These are phyloP conservation scores for Macroramphosus scolopax DNA, from an alignment of 2,797 vertebrate genomes.

Conservation along the genomic window DNA sequence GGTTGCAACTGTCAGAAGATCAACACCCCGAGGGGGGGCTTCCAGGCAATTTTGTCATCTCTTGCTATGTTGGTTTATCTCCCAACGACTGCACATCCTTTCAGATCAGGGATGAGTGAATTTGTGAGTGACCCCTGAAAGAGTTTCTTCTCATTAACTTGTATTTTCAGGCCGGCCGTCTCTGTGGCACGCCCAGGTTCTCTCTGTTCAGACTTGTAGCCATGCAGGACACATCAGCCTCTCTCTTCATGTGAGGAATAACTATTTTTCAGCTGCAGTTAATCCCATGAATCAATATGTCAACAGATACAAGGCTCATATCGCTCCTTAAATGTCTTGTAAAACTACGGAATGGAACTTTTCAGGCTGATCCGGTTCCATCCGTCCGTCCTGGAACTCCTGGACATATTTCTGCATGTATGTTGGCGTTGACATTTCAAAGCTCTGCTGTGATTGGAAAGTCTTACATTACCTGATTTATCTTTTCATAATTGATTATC, in stretches of 20 bases:
- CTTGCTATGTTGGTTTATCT: not conserved
- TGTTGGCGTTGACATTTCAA: too few relatives aligned
- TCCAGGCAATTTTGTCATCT: not conserved
- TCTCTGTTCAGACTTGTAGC: slow-evolving; percentile 44
- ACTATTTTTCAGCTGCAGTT: slow-evolving; percentile 1
- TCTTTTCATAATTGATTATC: too few relatives aligned
- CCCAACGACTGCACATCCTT: not conserved
- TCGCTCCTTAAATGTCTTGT: too few relatives aligned
- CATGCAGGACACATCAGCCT: too few relatives aligned
- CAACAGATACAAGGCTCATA: too few relatives aligned
- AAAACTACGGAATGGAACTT: too few relatives aligned
- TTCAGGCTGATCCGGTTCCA: too few relatives aligned
- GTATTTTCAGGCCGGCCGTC: slow-evolving; percentile 7
- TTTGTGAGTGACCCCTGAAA: slow-evolving; percentile 18
- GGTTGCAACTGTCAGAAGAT: slow-evolving; percentile 57
- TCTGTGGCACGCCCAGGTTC: slow-evolving; percentile 10
- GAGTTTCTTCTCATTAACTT: slow-evolving; percentile 8
- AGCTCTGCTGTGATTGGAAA: too few relatives aligned
- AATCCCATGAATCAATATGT: slow-evolving; percentile 22
- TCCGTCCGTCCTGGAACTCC: too few relatives aligned
- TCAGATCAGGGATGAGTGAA: not conserved
- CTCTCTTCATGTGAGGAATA: slow-evolving; percentile 9
- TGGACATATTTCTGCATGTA: too few relatives aligned
- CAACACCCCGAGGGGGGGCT: slow-evolving; percentile 1
- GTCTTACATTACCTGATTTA: too few relatives aligned